These are phyloP conservation scores for Trilocha varians DNA, from an alignment of 2,888 invertebrate species.

Conservation along the genomic window DNA sequence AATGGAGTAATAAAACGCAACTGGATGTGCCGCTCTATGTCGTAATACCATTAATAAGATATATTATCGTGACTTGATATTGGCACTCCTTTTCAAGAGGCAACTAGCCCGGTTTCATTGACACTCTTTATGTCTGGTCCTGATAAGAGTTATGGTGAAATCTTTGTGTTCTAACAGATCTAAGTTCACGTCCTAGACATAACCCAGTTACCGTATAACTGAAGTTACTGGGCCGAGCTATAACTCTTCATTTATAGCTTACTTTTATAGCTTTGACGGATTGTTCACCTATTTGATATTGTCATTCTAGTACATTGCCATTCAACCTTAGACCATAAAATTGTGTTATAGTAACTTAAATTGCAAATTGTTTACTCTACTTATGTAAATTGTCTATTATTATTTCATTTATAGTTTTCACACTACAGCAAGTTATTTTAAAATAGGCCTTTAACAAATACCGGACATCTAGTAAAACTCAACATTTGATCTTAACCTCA, in stretches of 20 bases:
- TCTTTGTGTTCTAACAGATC: background rate
- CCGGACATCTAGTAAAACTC: too few species aligned
- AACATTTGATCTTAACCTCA: too few species aligned
- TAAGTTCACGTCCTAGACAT: background rate
- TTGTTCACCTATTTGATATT: background rate
- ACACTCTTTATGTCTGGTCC: background rate
- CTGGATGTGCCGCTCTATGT: slow-evolving; percentile 26
- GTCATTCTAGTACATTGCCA: too few species aligned
- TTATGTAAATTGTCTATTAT: too few species aligned
- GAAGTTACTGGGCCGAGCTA: background rate
- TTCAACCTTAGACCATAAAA: too few species aligned
- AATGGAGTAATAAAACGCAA: slow-evolving; percentile 22
- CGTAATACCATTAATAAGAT: background rate
- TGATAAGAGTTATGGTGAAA: background rate
- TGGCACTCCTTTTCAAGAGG: background rate
- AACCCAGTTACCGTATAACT: background rate
- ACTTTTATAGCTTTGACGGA: background rate
- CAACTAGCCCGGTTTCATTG: background rate
- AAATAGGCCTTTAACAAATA: too few species aligned
- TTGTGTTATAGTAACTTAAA: too few species aligned
- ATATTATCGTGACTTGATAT: background rate
- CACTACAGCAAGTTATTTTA: too few species aligned
- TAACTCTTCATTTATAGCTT: background rate
- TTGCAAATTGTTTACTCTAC: too few species aligned
- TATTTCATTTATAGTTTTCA: too few species aligned